Base-by-base conservation (phyloP, 2,888 invertebrate species). In the Mythimna lalbum region DNA sequence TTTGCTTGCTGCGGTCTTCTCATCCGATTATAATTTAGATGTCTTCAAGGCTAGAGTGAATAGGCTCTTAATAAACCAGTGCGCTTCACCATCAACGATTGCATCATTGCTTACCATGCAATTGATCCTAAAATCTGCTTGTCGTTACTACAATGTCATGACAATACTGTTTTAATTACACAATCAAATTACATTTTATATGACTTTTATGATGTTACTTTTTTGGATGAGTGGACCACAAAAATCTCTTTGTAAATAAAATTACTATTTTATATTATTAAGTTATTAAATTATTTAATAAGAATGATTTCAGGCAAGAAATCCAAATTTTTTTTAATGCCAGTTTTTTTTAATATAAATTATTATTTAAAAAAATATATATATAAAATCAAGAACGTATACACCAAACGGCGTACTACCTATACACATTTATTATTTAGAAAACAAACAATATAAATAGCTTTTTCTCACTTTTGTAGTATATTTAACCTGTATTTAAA, bases 221-320 rank as follows among this genome's bases (percentile, higher is more conserved):
- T 53, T 56, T 70, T 39, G 33, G 56, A 78, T 59, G 4, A 63
- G 76, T 61, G 67, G 57, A 73, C 77, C 71, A 76, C 53, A 21
- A 78, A 69, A 66, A 72, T 66, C 70, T 76, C 71, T 14, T 36
- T 50, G 17, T 12, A 36, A 43, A 27, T 7, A 27, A 70, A 47
- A 50, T 59, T 50, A 6, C 56, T 77, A 27, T 50, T 43, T 43
- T 52, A 7, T 49, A 33, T 14, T 73, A 56, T 19, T 73, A 73
- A 61, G 78, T 63, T 76, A 78, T 78, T 73, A 55, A 76, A 78
- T 76, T 76, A 77, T 65, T 65, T 71, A 3, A 9, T 49, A 70
- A 12, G 23, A 69, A 49, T 75, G 17, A 23, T 62, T 39, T 31
- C 50, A 31, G 49, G 67, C 17, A 39, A 53, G 67, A 56, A 72